Evolutionary conservation across 2,113 vertebrate genomes (phyloP).

Genomic region (Anguilla rostrata): DNA sequence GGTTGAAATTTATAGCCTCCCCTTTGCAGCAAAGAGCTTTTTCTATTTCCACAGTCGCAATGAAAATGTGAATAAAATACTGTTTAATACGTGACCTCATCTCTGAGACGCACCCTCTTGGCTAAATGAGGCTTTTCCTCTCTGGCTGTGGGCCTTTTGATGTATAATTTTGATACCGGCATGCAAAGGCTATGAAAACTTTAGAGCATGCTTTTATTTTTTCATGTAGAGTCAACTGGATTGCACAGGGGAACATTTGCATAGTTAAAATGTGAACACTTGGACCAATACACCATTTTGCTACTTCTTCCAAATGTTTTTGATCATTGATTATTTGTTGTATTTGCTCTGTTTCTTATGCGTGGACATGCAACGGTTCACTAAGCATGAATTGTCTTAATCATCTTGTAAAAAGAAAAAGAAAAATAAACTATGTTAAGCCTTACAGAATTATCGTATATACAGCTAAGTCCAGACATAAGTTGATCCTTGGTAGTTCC

Average conservation of each 20-base stretch:
- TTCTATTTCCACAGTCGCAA: not conserved
- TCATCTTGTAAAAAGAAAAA: no score
- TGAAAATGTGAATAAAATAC: not conserved
- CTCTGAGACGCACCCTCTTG: not conserved
- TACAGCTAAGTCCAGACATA: constrained; percentile 13
- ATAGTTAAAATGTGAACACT: constrained; percentile 20
- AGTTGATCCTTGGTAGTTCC: constrained; percentile 42
- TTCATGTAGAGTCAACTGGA: constrained; percentile 11
- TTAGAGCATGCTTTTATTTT: not conserved
- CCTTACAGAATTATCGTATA: not conserved
- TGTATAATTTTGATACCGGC: not conserved
- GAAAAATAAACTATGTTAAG: not conserved
- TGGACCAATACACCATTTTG: constrained; percentile 9
- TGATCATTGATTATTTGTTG: not conserved
- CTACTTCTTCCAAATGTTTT: not conserved
- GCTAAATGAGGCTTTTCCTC: constrained; percentile 3
- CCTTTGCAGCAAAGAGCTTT: not conserved
- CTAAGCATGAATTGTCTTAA: not conserved
- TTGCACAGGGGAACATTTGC: constrained; percentile 3
- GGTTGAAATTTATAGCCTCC: not conserved
- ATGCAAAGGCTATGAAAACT: not conserved
- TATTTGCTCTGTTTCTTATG: not conserved
- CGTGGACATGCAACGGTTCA: constrained; percentile 4
- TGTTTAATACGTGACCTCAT: not conserved
- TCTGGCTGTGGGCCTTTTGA: not conserved